A percentile compares a stretch with the other conserved stretches of the same genome.
Conservation (phyloP, 2,113 vertebrate genomes). For the Irena cyanogastra region DNA sequence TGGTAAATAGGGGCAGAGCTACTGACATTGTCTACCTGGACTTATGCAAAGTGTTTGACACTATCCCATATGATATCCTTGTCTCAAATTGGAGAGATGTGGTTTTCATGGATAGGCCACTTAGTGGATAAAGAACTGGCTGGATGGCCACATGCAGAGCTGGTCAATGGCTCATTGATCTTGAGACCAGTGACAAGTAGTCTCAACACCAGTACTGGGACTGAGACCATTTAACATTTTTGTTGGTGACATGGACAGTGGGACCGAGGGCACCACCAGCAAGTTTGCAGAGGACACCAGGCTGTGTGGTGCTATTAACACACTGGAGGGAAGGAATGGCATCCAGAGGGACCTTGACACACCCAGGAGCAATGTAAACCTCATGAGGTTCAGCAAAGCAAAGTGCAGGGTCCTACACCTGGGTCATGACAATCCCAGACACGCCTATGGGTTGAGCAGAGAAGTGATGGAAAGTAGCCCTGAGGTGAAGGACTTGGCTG, state of each 20-base stretch:
- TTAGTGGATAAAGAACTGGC: not conserved
- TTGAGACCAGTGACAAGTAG: not conserved
- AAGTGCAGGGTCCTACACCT: not conserved
- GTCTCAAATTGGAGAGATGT: not conserved
- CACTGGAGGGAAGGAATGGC: not conserved
- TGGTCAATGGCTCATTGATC: not conserved
- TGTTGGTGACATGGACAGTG: not conserved
- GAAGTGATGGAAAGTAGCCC: too few relatives aligned
- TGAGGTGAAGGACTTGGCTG: not conserved
- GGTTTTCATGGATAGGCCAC: not conserved
- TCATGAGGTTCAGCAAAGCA: not conserved
- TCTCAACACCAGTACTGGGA: not conserved
- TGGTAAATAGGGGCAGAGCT: not conserved
- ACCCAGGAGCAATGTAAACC: not conserved
- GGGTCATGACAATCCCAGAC: not conserved
- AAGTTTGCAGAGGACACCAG: not conserved
- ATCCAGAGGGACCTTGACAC: not conserved
- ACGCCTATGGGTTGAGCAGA: not conserved
- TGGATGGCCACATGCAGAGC: fast-evolving
- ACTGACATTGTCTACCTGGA: not conserved
- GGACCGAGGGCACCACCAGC: not conserved
- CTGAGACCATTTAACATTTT: fast-evolving
- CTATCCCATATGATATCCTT: fast-evolving
- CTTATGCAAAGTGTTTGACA: not conserved
- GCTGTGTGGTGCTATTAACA: not conserved